These are phyloP conservation scores for Chaitophorus viminalis DNA, from an alignment of 2,888 invertebrate genomes.

Conservation along the genomic window DNA sequence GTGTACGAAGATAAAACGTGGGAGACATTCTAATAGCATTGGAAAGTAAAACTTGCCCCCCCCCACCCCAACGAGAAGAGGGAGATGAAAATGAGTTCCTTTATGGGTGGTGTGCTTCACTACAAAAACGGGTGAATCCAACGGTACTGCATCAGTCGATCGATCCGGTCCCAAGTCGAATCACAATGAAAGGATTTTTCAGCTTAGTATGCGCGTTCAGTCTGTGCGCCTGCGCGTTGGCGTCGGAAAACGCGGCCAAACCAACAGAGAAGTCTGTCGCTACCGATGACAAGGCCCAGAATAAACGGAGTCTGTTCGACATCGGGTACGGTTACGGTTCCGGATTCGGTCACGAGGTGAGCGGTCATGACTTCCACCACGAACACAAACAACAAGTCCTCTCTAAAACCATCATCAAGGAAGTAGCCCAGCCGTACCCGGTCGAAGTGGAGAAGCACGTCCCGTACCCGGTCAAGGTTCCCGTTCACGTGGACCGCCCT, in stretches of 20 bases:
- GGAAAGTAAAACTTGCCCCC: slow-evolving; percentile 23
- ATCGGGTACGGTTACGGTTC: slow-evolving; percentile 64
- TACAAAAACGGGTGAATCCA: slow-evolving; percentile 34
- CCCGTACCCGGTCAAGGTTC: slow-evolving; percentile 65
- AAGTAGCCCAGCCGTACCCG: slow-evolving; percentile 64
- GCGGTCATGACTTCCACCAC: slow-evolving; percentile 51
- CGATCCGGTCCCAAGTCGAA: not conserved
- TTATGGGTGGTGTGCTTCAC: slow-evolving; percentile 58
- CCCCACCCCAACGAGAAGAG: not conserved
- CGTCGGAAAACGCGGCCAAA: not conserved
- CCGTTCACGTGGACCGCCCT: slow-evolving; percentile 64
- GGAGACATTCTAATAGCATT: slow-evolving; percentile 47
- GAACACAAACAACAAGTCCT: slow-evolving; percentile 42
- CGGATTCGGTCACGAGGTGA: slow-evolving; percentile 54
- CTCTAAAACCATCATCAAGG: slow-evolving; percentile 63
- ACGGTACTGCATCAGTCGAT: slow-evolving; percentile 48
- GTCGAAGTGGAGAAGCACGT: slow-evolving; percentile 65
- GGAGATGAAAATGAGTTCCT: slow-evolving; percentile 50
- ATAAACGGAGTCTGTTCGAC: slow-evolving; percentile 63
- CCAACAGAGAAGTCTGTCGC: slow-evolving; percentile 63
- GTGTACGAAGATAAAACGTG: not conserved
- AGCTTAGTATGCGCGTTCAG: slow-evolving; percentile 30
- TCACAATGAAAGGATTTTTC: slow-evolving; percentile 8
- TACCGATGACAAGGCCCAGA: slow-evolving; percentile 64
- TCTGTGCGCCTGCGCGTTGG: slow-evolving; percentile 38